Base-by-base conservation (phyloP, 1,140 invertebrate species). In the Mercenaria mercenaria region DNA sequence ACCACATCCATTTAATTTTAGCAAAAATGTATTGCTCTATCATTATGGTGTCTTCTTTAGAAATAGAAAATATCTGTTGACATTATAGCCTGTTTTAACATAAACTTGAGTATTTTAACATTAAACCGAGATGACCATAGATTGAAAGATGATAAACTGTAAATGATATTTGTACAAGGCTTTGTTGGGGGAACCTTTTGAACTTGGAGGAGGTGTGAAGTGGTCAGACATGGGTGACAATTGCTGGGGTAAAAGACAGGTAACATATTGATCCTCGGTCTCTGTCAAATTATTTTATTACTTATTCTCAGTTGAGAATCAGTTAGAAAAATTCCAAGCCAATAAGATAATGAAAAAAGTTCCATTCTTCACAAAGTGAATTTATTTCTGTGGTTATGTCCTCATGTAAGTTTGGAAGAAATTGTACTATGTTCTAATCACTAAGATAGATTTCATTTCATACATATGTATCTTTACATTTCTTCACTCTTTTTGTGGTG, bases 41-140 rank as follows among this genome's bases (percentile, higher is more conserved):
- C 76, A 79, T 79, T 79, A 79, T 15, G 15, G 50, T 34, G 76
- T 79, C 76, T 52, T 50, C 76, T 52, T 41, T 79, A 52, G 47
- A 79, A 52, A 56, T 50, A 1, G 50, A 79, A 23, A 37, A 79
- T 79, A 50, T 10, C 76, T 79, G 50, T 79, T 79, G 76, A 79
- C 76, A 79, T 79, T 56, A 79, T 79, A 32, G 43, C 29, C 32
- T 59, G 37, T 79, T 56, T 79, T 79, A 79, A 79, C 76, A 79
- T 79, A 79, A 56, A 79, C 47, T 79, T 79, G 76, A 79, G 76
- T 39, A 79, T 79, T 79, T 79, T 79, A 79, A 52, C 76, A 79
- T 79, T 79, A 79, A 79, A 79, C 47, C n/a, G 47, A 56, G 76
- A 79, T 52, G 76, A 79, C 76, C 29, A 79, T 37, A 79, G 47